These are phyloP conservation scores for Orientallactaga sibirica DNA, from an alignment of 2,797 vertebrate genomes.

Conservation along the genomic window DNA sequence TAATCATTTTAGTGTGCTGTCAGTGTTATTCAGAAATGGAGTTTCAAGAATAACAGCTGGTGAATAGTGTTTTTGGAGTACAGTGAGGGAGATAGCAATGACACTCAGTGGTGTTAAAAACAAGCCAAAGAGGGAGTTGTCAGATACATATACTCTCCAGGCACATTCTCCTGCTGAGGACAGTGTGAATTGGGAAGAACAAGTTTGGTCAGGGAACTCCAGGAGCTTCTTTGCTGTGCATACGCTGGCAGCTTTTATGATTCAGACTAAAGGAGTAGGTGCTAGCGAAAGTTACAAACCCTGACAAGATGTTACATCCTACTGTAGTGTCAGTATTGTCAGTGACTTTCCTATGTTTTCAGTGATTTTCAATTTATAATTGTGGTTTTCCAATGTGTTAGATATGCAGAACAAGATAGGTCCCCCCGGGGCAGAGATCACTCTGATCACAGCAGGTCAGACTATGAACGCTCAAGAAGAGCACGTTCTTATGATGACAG, in stretches of 20 bases:
- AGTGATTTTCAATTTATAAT: not conserved
- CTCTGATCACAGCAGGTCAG: conserved; percentile 86
- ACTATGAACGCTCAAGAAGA: conserved; percentile 87
- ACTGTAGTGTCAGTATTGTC: too few species aligned
- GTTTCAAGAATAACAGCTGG: conserved; percentile 41
- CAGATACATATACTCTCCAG: not conserved
- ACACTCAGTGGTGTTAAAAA: not conserved
- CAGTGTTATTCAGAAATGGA: not conserved
- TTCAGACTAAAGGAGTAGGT: not conserved
- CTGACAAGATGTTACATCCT: not conserved
- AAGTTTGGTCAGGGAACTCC: not conserved
- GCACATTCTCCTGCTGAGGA: not conserved
- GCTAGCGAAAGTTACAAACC: not conserved
- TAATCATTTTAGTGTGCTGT: conserved; percentile 43
- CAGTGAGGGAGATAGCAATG: not conserved
- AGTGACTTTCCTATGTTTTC: conserved; percentile 28
- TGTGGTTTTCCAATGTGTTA: conserved; percentile 76
- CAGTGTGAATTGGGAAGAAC: not conserved
- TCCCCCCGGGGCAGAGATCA: conserved; percentile 87
- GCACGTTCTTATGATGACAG: conserved; percentile 85
- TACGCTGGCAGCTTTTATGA: conserved; percentile 5
- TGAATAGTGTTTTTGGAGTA: not conserved
- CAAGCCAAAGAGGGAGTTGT: not conserved
- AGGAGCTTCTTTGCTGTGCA: not conserved
- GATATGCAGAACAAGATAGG: conserved; percentile 82